Evolutionary conservation across 1,140 invertebrate species (phyloP).

Genomic region (Drosophila gunungcola): DNA sequence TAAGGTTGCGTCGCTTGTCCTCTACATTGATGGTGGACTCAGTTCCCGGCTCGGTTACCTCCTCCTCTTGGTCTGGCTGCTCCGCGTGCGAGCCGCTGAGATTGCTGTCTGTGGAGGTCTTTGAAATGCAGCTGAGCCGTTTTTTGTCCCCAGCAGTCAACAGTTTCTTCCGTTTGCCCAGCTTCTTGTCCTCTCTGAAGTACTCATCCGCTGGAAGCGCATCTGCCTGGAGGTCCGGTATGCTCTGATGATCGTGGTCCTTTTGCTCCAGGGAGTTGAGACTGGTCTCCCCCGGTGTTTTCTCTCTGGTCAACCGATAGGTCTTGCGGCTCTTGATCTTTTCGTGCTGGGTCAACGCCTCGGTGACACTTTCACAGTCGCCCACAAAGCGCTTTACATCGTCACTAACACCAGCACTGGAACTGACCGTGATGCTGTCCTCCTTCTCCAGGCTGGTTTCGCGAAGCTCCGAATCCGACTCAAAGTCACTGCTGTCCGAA

Average conservation of each 20-base stretch:
- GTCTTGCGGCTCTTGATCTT: slow-evolving; percentile 80
- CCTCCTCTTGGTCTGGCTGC: slow-evolving; percentile 43
- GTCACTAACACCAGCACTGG: slow-evolving; percentile 45
- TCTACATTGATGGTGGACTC: slow-evolving; percentile 73
- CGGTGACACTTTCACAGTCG: slow-evolving; percentile 75
- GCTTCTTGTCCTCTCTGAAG: slow-evolving; percentile 85
- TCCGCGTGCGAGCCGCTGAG: slow-evolving; percentile 60
- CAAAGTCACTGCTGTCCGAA: slow-evolving; percentile 79
- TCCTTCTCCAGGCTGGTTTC: slow-evolving; percentile 81
- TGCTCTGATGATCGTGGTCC: slow-evolving; percentile 66
- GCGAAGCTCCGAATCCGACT: slow-evolving; percentile 79
- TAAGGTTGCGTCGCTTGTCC: slow-evolving; percentile 84
- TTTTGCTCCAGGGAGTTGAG: slow-evolving; percentile 43
- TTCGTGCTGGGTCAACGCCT: slow-evolving; percentile 73
- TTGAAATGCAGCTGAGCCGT: slow-evolving; percentile 80
- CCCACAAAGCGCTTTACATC: slow-evolving; percentile 81
- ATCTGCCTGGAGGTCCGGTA: slow-evolving; percentile 84
- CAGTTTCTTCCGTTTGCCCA: slow-evolving; percentile 64
- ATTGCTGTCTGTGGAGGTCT: slow-evolving; percentile 82
- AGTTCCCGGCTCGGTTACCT: slow-evolving; percentile 27
- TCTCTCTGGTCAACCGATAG: slow-evolving; percentile 74
- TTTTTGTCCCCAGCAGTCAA: slow-evolving; percentile 70
- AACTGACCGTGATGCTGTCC: slow-evolving; percentile 76
- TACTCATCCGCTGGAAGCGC: slow-evolving; percentile 88
- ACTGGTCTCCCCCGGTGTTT: slow-evolving; percentile 71